Percentiles rank a stretch among this genome's conserved stretches.
phyloP scores from a whole-genome alignment of 2,113 vertebrate genomes.

The Takifugu flavidus region DNA sequence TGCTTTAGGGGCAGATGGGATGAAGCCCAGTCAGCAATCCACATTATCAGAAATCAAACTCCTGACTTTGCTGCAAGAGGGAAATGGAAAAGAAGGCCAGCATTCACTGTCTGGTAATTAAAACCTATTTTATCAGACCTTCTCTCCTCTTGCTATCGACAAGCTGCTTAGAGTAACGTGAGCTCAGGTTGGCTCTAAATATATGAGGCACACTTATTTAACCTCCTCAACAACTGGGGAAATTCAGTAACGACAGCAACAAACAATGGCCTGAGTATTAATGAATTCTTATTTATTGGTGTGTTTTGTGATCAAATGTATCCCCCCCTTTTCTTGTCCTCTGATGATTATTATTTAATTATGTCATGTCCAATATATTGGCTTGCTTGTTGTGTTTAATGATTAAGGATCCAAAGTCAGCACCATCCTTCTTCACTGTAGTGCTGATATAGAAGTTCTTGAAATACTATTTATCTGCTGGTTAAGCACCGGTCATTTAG shows the following conservation, averaged over 20 bases:
- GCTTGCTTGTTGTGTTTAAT: constrained; percentile 48
- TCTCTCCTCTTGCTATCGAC: constrained; percentile 77
- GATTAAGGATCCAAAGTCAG: constrained; percentile 53
- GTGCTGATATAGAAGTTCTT: constrained; percentile 56
- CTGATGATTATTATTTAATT: constrained; percentile 54
- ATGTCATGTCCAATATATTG: constrained; percentile 45
- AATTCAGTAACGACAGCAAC: constrained; percentile 51
- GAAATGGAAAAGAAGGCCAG: constrained; percentile 74
- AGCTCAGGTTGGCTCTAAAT: constrained; percentile 83
- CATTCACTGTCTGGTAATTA: constrained; percentile 92
- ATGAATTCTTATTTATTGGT: constrained; percentile 12
- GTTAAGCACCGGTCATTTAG: constrained; percentile 38
- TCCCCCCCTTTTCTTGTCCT: constrained; percentile 3
- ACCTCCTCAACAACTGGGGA: constrained; percentile 65
- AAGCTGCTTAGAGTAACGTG: constrained; percentile 76
- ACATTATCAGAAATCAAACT: constrained; percentile 95
- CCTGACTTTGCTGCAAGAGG: constrained; percentile 72
- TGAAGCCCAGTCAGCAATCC: constrained; percentile 92
- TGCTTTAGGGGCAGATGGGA: constrained; percentile 70
- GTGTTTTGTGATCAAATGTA: constrained; percentile 8
- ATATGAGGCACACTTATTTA: constrained; percentile 84
- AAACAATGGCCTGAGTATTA: constrained; percentile 18
- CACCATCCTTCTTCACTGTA: constrained; percentile 31
- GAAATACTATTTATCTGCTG: constrained; percentile 53
- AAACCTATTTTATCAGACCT: constrained; percentile 88